Conservation (phyloP, 2,888 invertebrate genomes). For the Cephus pulcher region DNA sequence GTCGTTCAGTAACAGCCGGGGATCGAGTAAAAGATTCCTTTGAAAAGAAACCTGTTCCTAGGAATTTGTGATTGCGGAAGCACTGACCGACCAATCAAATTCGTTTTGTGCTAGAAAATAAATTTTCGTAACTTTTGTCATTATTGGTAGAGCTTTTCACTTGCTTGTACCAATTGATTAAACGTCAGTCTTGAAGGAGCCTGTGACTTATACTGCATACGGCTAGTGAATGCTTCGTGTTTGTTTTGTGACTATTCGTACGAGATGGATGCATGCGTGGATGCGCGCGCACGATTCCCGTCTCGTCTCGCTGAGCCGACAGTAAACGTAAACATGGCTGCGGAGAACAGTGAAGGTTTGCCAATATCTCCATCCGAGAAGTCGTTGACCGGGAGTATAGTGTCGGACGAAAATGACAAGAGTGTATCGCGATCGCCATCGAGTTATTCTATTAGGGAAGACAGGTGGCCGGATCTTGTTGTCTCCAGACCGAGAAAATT, state of each 20-base stretch:
- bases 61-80: background rate
- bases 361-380: slow-evolving; percentile 64
- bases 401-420: slow-evolving; percentile 67
- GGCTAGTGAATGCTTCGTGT: background rate
- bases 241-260: background rate
- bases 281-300: background rate
- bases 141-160: background rate
- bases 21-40: background rate
- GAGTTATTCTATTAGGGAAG: slow-evolving; percentile 70
- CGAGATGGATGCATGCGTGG: background rate
- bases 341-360: slow-evolving; percentile 57
- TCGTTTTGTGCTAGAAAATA: background rate
- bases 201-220: background rate
- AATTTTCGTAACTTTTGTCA: background rate
- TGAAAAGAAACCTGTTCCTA: background rate
- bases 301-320: background rate
- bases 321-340: slow-evolving; percentile 54
- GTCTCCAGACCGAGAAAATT: slow-evolving; percentile 63
- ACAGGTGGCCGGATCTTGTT: slow-evolving; percentile 64
- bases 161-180: background rate
- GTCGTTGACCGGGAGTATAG: slow-evolving; percentile 62
- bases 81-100: background rate
- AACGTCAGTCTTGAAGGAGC: background rate
- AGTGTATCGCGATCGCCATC: slow-evolving; percentile 71
- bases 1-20: background rate